phyloP scores from a whole-genome alignment of 2,888 invertebrate species.

The Tetheella fluctuosa region DNA sequence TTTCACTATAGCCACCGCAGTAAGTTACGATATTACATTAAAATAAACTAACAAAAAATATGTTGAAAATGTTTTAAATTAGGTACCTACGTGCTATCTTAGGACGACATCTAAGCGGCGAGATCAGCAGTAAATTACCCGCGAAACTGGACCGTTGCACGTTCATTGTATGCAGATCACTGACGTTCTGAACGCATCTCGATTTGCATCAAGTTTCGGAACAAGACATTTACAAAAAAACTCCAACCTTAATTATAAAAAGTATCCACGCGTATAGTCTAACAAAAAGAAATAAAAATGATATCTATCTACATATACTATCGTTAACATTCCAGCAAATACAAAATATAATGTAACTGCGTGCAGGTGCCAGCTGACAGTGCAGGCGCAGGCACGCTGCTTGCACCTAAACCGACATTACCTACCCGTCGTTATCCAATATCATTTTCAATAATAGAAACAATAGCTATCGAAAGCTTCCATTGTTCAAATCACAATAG shows the following conservation, averaged over 20 bases:
- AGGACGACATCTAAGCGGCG: slow-evolving; percentile 73
- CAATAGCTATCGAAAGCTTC: slow-evolving; percentile 71
- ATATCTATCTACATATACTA: slow-evolving; percentile 5
- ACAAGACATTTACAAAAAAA: slow-evolving; percentile 67
- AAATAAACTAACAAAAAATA: background rate
- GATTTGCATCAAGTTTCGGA: slow-evolving; percentile 76
- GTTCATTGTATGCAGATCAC: slow-evolving; percentile 81
- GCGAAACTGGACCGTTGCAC: slow-evolving; percentile 66
- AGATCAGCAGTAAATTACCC: slow-evolving; percentile 74
- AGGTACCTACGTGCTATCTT: slow-evolving; percentile 72
- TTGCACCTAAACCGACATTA: background rate
- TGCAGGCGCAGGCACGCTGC: slow-evolving; percentile 16
- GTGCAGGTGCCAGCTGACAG: slow-evolving; percentile 38
- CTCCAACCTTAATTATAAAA: slow-evolving; percentile 54
- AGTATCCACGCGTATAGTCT: background rate
- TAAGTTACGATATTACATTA: background rate
- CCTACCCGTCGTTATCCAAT: slow-evolving; percentile 45
- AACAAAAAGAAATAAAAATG: background rate
- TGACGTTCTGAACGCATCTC: slow-evolving; percentile 47
- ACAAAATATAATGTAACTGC: slow-evolving; percentile 14
- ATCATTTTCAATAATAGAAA: slow-evolving; percentile 78
- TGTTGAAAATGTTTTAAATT: slow-evolving; percentile 63
- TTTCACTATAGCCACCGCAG: background rate
- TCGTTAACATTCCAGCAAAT: slow-evolving; percentile 10
- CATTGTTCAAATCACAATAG: slow-evolving; percentile 81